phyloP scores from a whole-genome alignment of 2,797 vertebrate species.

The Cephalopachus bancanus region DNA sequence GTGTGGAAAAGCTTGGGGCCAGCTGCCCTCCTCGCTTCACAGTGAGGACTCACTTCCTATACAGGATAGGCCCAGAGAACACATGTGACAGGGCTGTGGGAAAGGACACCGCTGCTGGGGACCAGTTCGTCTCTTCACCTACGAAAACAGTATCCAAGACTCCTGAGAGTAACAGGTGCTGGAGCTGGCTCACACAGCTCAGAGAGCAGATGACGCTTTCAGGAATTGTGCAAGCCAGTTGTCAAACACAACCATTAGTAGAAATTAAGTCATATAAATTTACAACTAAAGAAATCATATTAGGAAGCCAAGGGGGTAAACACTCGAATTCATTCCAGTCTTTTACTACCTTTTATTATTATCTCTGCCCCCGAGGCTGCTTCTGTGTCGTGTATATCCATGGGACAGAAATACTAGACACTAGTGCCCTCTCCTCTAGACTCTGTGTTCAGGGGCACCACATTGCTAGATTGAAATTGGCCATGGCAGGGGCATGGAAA shows the following conservation, averaged over 20 bases:
- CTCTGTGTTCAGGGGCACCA: rapidly evolving
- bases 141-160: background rate
- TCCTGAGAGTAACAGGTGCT: background rate
- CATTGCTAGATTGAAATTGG: background rate
- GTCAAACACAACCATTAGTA: background rate
- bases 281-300: background rate
- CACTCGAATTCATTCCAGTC: background rate
- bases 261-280: background rate
- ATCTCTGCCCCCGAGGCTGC: background rate
- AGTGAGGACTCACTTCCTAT: background rate
- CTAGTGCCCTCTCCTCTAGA: rapidly evolving
- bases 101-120: background rate
- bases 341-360: background rate
- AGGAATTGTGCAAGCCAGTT: background rate
- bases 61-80: background rate
- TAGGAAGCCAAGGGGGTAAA: background rate
- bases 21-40: background rate
- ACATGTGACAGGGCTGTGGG: background rate
- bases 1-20: background rate
- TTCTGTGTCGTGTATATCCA: rapidly evolving
- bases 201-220: background rate
- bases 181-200: rapidly evolving
- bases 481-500: background rate
- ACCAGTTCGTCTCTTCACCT: background rate
- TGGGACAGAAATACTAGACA: rapidly evolving